Percentiles rank a stretch among this genome's conserved stretches.
phyloP scores from a whole-genome alignment of 1,140 invertebrate genomes.

The Brachionus rotundiformis region DNA sequence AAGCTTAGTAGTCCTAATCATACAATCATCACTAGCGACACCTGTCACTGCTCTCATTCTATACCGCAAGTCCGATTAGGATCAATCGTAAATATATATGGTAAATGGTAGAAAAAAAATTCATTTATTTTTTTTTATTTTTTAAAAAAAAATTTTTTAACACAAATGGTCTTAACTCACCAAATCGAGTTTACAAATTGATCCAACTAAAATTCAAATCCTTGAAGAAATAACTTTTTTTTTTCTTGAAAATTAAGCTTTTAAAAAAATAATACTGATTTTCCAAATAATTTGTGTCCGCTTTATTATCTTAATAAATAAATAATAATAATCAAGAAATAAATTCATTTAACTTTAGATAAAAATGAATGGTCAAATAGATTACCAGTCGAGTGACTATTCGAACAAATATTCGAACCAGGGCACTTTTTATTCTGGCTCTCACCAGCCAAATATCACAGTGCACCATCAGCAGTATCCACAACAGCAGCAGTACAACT shows the following conservation, averaged over 20 bases:
- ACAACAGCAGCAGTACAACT: conserved; percentile 6
- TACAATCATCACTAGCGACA: conserved; percentile 7
- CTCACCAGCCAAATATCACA: background rate
- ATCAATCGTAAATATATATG: conserved; percentile 3
- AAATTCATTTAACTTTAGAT: conserved; percentile 1
- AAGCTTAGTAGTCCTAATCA: conserved; percentile 18
- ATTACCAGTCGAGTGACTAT: conserved; percentile 28
- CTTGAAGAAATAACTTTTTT: too few relatives aligned
- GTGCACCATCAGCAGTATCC: background rate
- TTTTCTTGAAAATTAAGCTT: too few relatives aligned
- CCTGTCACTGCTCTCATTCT: background rate
- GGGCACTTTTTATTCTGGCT: background rate
- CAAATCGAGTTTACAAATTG: background rate
- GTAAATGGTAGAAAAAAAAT: background rate
- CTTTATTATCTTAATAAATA: too few relatives aligned
- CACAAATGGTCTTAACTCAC: too few relatives aligned
- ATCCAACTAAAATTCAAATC: background rate
- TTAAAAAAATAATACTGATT: too few relatives aligned
- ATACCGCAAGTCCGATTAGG: conserved; percentile 15
- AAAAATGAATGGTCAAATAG: conserved; percentile 45
- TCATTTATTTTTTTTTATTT: background rate
- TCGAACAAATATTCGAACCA: conserved; percentile 34
- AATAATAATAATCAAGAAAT: too few relatives aligned
- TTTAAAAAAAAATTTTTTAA: background rate
- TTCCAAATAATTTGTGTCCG: too few relatives aligned